Conservation (phyloP, 2,797 vertebrate species). For the Glyptemys insculpta region DNA sequence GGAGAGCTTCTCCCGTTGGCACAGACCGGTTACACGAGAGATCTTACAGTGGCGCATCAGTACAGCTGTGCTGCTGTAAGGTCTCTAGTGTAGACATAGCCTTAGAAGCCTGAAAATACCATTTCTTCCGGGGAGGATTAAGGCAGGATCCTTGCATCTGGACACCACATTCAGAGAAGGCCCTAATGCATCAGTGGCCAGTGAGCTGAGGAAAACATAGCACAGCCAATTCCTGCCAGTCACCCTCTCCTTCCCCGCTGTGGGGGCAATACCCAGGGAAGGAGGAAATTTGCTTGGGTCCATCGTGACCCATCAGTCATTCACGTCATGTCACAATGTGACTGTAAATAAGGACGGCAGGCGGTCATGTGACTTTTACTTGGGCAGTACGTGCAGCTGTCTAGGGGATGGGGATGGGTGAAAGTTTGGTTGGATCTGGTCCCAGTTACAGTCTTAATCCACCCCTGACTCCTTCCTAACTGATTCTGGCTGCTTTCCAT, state of each 20-base stretch:
- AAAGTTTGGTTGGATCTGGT: conserved; percentile 39
- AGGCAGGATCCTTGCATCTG: conserved; percentile 3
- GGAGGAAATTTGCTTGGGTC: not conserved
- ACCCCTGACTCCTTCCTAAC: conserved; percentile 45
- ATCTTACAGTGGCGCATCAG: too few relatives aligned
- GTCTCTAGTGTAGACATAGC: too few relatives aligned
- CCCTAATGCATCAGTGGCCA: not conserved
- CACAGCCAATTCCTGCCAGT: fast-evolving
- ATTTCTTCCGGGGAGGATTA: not conserved
- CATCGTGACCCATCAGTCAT: not conserved
- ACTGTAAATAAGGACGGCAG: not conserved
- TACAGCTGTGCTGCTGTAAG: not conserved
- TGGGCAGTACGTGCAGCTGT: not conserved
- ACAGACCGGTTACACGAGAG: too few relatives aligned
- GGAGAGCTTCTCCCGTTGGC: too few relatives aligned
- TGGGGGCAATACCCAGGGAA: fast-evolving
- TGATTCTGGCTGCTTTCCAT: conserved; percentile 52
- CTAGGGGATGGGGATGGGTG: not conserved
- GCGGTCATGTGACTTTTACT: not conserved
- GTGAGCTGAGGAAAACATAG: fast-evolving
- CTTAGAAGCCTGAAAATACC: not conserved
- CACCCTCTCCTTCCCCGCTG: fast-evolving
- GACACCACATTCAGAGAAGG: not conserved
- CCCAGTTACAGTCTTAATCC: conserved; percentile 55
- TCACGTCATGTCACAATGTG: not conserved